Conservation (phyloP, 2,113 vertebrate species). For the Sphyrna mokarran region DNA sequence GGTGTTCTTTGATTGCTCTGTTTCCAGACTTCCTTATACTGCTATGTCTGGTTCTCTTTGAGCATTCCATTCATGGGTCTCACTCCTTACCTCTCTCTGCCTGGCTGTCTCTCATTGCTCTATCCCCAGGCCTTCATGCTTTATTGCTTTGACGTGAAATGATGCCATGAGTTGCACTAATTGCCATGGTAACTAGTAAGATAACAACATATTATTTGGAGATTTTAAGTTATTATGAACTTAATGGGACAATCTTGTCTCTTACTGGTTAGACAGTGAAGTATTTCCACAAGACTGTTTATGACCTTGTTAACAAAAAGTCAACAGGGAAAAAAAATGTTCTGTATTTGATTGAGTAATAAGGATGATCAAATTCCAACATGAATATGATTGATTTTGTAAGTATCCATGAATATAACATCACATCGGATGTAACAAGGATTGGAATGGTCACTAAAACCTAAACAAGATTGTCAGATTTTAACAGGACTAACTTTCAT, state of each 20-base stretch:
- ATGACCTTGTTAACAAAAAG: neutral
- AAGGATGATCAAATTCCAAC: neutral
- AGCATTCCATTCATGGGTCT: too few species aligned
- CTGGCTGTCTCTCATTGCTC: too few species aligned
- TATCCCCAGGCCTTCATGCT: too few species aligned
- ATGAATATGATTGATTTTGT: neutral
- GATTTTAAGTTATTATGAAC: neutral
- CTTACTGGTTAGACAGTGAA: neutral
- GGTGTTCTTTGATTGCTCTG: too few species aligned
- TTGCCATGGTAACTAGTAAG: neutral
- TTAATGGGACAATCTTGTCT: neutral
- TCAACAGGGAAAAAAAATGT: neutral
- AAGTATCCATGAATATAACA: neutral
- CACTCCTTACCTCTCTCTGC: too few species aligned
- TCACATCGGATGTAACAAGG: neutral
- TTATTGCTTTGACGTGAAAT: neutral
- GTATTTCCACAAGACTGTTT: neutral
- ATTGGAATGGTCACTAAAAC: neutral
- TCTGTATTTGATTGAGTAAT: neutral
- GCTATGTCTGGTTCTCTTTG: too few species aligned
- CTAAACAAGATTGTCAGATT: neutral
- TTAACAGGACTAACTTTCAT: neutral
- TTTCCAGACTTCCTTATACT: too few species aligned
- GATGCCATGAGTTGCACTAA: neutral
- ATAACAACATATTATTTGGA: neutral